Base-by-base conservation (phyloP, 1,140 invertebrate genomes). In the Lepidurus apus region DNA sequence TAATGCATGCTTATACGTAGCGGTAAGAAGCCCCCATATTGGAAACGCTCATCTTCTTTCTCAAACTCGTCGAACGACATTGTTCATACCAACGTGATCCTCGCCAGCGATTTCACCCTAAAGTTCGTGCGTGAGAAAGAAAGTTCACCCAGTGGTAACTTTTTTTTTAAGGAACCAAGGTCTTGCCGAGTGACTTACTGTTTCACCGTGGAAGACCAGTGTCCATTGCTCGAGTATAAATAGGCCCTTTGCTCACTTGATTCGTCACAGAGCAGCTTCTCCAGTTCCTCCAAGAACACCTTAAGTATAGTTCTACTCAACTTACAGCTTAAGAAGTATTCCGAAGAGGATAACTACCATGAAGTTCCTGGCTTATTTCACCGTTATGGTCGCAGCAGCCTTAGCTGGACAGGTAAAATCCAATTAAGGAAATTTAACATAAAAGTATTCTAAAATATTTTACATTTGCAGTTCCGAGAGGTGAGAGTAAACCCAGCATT, bases 81-180 rank as follows among this genome's bases (percentile, higher is more conserved):
- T 65, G 53, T 65, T 65, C 53, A 65, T 65, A 9, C 9, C 53
- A 65, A 17, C 53, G 53, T 65, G 53, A 65, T 65, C 53, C 53
- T 65, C 13, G 53, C 53, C 6, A 17, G 17, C 53, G 45, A 47
- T 47, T 17, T 47, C 17, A 47, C 45, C 45, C 45, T 47, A 10
- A 21, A 34, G 17, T 65, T 65, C 53, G 53, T 65, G 53, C 53
- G 53, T 65, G 53, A 65, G 53, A 65, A 65, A 65, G 53, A 65
- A 65, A 65, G 53, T 65, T 65, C 53, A 65, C 53, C 53, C 8
- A 65, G 53, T 65, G 17, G 21, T 9, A 7, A 65, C 6, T 17
- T 21, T 65, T 65, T 17, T 65, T 65, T 65, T 13, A 0, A 65
- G 5, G 53, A 65, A 65, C 53, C 53, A 65, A 65, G 53, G 53